phyloP scores from a whole-genome alignment of 1,140 invertebrate species.

The Drosophila grimshawi region DNA sequence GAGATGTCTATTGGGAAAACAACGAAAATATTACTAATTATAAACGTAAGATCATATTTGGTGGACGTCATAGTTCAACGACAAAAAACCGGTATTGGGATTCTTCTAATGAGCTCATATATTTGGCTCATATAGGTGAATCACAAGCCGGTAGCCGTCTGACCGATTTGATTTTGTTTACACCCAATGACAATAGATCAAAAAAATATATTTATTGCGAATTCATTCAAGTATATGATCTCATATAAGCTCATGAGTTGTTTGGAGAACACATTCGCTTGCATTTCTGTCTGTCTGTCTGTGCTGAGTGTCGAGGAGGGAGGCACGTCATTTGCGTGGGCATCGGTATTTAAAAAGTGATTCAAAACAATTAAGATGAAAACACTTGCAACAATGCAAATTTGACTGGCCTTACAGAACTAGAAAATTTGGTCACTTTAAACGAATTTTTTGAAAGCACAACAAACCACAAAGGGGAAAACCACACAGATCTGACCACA shows the following conservation, averaged over 20 bases:
- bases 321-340: slow-evolving; percentile 36
- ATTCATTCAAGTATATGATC: slow-evolving; percentile 50
- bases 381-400: slow-evolving; percentile 42
- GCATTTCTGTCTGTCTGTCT: slow-evolving; percentile 10
- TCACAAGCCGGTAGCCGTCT: slow-evolving; percentile 52
- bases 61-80: slow-evolving; percentile 52
- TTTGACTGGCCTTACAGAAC: slow-evolving; percentile 45
- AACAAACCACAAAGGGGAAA: slow-evolving; percentile 15
- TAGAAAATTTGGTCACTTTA: slow-evolving; percentile 27
- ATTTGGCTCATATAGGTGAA: slow-evolving; percentile 21
- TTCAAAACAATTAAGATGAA: slow-evolving; percentile 61
- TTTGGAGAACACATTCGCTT: slow-evolving; percentile 24
- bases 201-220: slow-evolving; percentile 40
- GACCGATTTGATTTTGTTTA: slow-evolving; percentile 46
- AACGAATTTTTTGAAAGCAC: slow-evolving; percentile 9
- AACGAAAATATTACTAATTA: slow-evolving; percentile 16
- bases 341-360: slow-evolving; percentile 45
- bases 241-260: slow-evolving; percentile 43
- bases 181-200: slow-evolving; percentile 53
- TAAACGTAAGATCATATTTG: slow-evolving; percentile 14
- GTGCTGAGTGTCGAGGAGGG: background rate
- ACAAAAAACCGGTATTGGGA: slow-evolving; percentile 37
- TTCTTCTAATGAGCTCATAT: slow-evolving; percentile 63
- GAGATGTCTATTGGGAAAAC: slow-evolving; percentile 18
- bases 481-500: slow-evolving; percentile 1